A percentile compares a stretch with the other conserved stretches of the same genome.
These are phyloP conservation scores for Pristionchus exspectatus DNA, from an alignment of 2,888 invertebrate species.

Conservation along the genomic window DNA sequence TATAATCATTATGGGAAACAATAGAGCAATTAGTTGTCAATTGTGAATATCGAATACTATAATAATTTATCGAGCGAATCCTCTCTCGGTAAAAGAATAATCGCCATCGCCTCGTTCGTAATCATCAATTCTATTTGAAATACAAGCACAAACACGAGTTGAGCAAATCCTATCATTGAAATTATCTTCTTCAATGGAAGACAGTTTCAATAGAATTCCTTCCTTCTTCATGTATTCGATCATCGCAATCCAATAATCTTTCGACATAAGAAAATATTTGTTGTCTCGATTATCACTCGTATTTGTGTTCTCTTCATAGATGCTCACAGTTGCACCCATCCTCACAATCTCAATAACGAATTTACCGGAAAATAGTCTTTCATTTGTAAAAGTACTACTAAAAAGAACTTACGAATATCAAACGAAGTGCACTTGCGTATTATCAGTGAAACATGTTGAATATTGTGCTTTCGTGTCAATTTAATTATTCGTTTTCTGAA, in stretches of 20 bases:
- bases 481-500: neutral
- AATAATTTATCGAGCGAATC: neutral
- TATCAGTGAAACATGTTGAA: neutral
- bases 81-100: neutral
- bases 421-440: neutral
- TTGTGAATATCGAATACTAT: neutral
- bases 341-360: neutral
- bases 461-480: neutral
- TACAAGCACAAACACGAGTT: neutral
- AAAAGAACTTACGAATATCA: neutral
- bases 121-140: neutral
- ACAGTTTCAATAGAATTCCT: neutral
- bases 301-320: neutral
- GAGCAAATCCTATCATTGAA: neutral
- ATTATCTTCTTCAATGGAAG: neutral
- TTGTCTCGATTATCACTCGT: neutral
- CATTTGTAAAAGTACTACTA: neutral
- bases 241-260: neutral
- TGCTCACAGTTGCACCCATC: neutral
- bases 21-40: neutral
- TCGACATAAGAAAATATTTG: neutral
- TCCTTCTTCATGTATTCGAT: neutral
- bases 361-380: neutral
- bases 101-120: neutral
- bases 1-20: too few relatives aligned